These are phyloP conservation scores for Aphelenchoides avenae DNA, from an alignment of 1,140 invertebrate genomes.

Conservation along the genomic window DNA sequence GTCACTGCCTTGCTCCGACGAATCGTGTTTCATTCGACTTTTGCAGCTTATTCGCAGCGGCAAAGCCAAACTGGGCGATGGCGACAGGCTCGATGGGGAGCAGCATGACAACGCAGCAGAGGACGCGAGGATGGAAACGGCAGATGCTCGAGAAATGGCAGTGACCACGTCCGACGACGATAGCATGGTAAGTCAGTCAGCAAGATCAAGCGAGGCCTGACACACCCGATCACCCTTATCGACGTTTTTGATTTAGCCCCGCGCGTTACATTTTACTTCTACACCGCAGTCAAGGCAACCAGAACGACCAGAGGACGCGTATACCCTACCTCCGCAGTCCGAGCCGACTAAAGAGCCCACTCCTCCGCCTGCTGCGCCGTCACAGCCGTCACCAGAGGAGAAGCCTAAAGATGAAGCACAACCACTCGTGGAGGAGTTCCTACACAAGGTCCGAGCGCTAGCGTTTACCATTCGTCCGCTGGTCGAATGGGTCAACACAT, in stretches of 20 bases:
- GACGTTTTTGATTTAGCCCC: too few relatives aligned
- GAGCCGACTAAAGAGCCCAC: background rate
- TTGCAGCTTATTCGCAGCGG: constrained; percentile 18
- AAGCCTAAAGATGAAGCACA: constrained; percentile 1
- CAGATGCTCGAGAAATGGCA: constrained; percentile 10
- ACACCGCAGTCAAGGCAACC: background rate
- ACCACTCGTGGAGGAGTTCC: constrained; percentile 16
- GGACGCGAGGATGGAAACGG: background rate
- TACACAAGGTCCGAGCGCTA: constrained; percentile 27
- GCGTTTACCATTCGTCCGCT: constrained; percentile 37
- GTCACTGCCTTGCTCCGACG: background rate
- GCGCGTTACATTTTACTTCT: too few relatives aligned
- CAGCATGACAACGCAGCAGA: constrained; percentile 3
- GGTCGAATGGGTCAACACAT: constrained; percentile 36
- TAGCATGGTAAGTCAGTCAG: background rate
- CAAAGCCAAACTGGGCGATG: constrained; percentile 10
- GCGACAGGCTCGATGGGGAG: background rate
- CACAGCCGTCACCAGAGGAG: too few relatives aligned
- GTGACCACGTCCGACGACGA: constrained; percentile 18
- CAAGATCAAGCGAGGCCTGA: constrained; percentile 1
- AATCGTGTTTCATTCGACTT: constrained; percentile 1
- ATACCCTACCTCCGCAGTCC: constrained; percentile 2
- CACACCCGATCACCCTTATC: too few relatives aligned
- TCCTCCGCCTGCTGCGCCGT: too few relatives aligned
- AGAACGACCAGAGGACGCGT: constrained; percentile 6